Conservation (phyloP, 2,797 vertebrate genomes). For the Threskiornis aethiopicus region DNA sequence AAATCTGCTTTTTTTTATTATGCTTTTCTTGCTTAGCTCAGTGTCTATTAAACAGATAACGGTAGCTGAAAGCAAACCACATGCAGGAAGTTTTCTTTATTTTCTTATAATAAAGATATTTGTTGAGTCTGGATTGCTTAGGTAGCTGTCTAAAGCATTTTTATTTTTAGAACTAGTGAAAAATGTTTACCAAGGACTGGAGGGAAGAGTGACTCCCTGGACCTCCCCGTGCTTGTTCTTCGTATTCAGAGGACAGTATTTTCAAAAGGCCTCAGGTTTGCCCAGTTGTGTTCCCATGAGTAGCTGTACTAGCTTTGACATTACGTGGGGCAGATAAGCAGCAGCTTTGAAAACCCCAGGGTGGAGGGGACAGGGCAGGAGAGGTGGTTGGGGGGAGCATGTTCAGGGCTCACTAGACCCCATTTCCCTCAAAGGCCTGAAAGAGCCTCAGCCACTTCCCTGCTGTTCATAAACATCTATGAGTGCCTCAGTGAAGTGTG, state of each 20-base stretch:
- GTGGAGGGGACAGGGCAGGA: neutral
- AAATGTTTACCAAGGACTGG: neutral
- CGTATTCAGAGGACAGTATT: neutral
- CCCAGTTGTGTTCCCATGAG: neutral
- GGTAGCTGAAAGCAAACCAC: neutral
- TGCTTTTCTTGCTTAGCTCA: conserved; percentile 42
- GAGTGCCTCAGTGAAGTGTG: neutral
- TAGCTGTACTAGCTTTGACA: neutral
- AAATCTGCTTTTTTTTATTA: neutral
- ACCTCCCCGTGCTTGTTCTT: neutral
- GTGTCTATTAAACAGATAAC: conserved; percentile 34
- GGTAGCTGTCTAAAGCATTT: conserved; percentile 16
- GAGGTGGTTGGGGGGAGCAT: accelerated
- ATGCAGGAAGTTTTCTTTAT: conserved; percentile 38
- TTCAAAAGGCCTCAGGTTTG: neutral
- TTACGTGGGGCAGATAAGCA: neutral
- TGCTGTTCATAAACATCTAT: neutral
- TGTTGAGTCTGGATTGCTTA: conserved; percentile 52
- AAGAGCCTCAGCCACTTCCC: neutral
- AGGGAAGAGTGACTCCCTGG: neutral
- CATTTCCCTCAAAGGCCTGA: neutral
- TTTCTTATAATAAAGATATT: neutral
- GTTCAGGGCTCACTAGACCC: neutral
- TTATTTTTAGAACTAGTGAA: conserved; percentile 34
- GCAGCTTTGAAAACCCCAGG: neutral